phyloP scores from a whole-genome alignment of 2,797 vertebrate species.

The Pristis pectinata region DNA sequence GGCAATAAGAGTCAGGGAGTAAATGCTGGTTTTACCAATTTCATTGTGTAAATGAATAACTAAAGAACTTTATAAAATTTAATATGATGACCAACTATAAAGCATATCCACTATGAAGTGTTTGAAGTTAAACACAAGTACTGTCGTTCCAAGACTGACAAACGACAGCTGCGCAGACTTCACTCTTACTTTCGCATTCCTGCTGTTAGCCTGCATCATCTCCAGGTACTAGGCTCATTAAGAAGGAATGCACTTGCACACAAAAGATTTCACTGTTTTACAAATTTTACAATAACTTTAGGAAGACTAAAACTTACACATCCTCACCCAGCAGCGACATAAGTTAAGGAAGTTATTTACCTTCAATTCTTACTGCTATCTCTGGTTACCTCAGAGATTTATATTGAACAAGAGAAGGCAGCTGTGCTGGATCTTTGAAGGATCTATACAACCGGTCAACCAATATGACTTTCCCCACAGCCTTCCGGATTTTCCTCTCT shows the following conservation, averaged over 20 bases:
- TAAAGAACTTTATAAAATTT: not conserved
- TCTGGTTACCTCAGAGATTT: not conserved
- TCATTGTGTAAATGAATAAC: no score
- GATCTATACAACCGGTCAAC: not conserved
- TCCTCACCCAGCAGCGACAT: not conserved
- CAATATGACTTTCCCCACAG: not conserved
- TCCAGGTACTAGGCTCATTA: not conserved
- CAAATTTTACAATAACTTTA: not conserved
- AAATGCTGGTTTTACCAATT: no score
- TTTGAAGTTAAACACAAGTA: constrained; percentile 38
- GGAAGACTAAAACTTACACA: not conserved
- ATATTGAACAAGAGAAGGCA: not conserved
- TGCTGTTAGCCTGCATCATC: not conserved
- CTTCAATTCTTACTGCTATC: not conserved
- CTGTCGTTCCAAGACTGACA: not conserved
- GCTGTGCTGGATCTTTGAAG: not conserved
- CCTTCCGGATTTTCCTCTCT: no score
- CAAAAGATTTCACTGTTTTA: not conserved
- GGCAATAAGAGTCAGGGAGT: no score
- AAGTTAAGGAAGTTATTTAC: not conserved
- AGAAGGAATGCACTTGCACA: constrained; percentile 15
- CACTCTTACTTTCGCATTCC: constrained; percentile 25
- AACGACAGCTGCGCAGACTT: constrained; percentile 35
- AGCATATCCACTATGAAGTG: not conserved
- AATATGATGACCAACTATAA: not conserved